phyloP scores from a whole-genome alignment of 2,797 vertebrate genomes.

The Argyrosomus regius region DNA sequence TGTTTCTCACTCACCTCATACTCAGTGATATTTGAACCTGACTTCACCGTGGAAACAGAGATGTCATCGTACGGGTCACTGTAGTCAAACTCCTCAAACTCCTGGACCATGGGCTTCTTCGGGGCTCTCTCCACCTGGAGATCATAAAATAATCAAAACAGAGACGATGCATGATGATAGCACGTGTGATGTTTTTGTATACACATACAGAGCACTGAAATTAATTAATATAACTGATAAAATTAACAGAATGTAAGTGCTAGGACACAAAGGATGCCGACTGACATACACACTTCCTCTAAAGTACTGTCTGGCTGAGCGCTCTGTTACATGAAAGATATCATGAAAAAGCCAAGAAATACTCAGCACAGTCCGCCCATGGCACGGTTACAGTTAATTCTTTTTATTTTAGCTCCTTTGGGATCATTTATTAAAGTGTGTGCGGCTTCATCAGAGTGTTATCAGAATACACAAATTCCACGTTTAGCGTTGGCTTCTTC shows the following conservation, averaged over 20 bases:
- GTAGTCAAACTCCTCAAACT: constrained; percentile 81
- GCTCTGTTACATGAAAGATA: neutral
- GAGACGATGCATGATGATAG: neutral
- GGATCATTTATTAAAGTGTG: neutral
- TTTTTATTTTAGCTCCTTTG: constrained; percentile 2
- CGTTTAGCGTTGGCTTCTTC: constrained; percentile 14
- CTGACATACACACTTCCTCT: neutral
- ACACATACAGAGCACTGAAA: neutral
- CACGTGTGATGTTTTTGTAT: neutral
- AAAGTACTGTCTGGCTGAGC: neutral
- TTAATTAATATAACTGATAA: neutral
- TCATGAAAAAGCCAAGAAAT: neutral
- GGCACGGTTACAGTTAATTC: neutral
- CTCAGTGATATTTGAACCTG: constrained; percentile 75
- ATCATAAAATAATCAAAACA: constrained; percentile 7
- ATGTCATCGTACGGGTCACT: constrained; percentile 75
- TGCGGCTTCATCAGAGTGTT: neutral
- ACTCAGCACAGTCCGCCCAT: neutral
- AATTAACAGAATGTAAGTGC: neutral
- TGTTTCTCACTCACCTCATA: constrained; percentile 81
- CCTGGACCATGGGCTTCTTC: constrained; percentile 74
- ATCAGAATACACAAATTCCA: neutral
- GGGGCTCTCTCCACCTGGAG: constrained; percentile 71
- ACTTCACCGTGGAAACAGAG: constrained; percentile 71
- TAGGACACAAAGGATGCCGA: accelerated